Base-by-base conservation (phyloP, 2,113 vertebrate genomes). In the Paramormyrops kingsleyae region DNA sequence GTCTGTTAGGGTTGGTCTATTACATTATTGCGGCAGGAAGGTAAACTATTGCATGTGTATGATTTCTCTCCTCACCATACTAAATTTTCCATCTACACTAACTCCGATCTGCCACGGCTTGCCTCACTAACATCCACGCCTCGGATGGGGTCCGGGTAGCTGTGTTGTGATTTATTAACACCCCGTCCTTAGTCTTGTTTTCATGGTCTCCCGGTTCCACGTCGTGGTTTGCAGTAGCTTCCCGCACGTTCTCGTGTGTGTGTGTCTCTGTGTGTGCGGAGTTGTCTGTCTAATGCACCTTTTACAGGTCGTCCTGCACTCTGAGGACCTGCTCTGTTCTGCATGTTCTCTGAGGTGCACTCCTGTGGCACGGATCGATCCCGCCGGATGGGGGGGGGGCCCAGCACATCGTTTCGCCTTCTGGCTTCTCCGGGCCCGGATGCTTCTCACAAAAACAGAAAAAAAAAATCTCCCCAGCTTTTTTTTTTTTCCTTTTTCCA, bases 41-140 rank as follows among this genome's bases (percentile, higher is more conserved):
- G 46, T 80, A 44, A 50, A 31, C 59, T 66, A 80, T 24, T 50
- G 47, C 62, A 50, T 88, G 44, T 21, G 35, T 91, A 88, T 62
- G 49, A 17, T 35, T 87, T 35, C 44, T 50, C 83, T 56, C 77
- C 52, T 83, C 53, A 2, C 85, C 35, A 87, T 66, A 44, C 49
- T 24, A 85, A 84, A 88, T 77, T 89, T 90, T 87, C 91, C 88
- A 49, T 84, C 35, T 90, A 35, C 80, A 44, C 52, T 77, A 89
- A 88, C 62, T 90, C 89, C 92, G 88, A 88, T 80, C 86, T 70
- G 39, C 94, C 94, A 95, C 95, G 94, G 91, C 94, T 94, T 94
- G 92, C 92, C 91, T 89, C 88, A 35, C 91, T 83, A 92, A 66
- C 87, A 91, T 19, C 66, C 66, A 80, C 10, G 21, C 39, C 80